Base-by-base conservation (phyloP, 2,888 invertebrate genomes). In the Melipona bicolor region DNA sequence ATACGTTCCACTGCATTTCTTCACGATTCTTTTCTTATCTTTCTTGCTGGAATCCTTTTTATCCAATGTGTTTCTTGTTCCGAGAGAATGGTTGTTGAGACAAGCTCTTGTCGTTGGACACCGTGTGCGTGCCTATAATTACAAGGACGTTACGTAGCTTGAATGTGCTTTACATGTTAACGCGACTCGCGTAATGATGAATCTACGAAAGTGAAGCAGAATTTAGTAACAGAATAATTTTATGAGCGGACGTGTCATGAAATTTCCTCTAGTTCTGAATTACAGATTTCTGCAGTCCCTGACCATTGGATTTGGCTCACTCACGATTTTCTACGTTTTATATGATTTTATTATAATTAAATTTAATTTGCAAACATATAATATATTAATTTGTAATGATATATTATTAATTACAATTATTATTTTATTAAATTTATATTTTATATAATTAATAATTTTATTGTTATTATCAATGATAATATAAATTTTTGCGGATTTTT, bases 111-210 rank as follows among this genome's bases (percentile, higher is more conserved):
- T 54, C 65, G 54, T 43, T 54, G 50, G 36, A 27, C 73, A 59
- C n/a, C n/a, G 54, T 27, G 24, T 52, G 50, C 74, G 59, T 69
- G 72, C 56, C 19, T 56, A 61, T 76, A 77, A 87, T 77, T 59
- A 65, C 77, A 87, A 87, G 84, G 87, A 74, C 79, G 49, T 24
- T 27, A 13, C 21, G 62, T 61, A 74, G 77, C 71, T 87, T 84
- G 74, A 56, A 62, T 65, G 21, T 59, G 81, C 71, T 74, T 59
- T 68, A 78, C 67, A 83, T 77, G n/a, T 68, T 59, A 77, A 74
- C 70, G 24, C 2, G 19, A 19, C 9, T 1, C 5, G 11, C 36
- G 24, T 61, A 13, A 67, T 24, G 54, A 27, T 6, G 43, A 65
- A 43, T 43, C 19, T 4, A 59, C 11, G 62, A 77, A 71, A 62